Evolutionary conservation across 2,797 vertebrate species (phyloP).

Genomic region (Myotis findleyi): DNA sequence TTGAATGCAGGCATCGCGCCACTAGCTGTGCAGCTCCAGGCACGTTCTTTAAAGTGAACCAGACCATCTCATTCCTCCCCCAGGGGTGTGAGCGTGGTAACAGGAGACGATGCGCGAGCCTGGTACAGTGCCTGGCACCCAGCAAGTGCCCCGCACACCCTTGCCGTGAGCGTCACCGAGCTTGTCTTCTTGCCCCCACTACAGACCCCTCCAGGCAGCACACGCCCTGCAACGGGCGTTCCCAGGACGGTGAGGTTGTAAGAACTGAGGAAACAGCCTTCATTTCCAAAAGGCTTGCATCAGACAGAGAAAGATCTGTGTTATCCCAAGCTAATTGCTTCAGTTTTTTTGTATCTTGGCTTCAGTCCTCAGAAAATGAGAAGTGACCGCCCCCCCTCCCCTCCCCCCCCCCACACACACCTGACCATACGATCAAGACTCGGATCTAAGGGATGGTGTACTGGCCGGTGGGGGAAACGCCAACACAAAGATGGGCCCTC

Average conservation of each 20-base stretch:
- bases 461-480: not conserved
- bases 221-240: accelerated
- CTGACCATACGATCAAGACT: not conserved
- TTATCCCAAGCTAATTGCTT: slow-evolving; percentile 58
- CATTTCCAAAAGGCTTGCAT: slow-evolving; percentile 68
- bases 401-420: accelerated
- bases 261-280: slow-evolving; percentile 72
- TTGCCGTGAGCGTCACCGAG: accelerated
- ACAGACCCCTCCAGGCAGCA: not conserved
- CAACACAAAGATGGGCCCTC: not conserved
- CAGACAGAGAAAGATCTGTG: slow-evolving; percentile 58
- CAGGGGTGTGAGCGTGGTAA: not conserved
- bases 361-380: not conserved
- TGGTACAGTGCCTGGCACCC: not conserved
- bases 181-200: not conserved
- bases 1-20: not conserved
- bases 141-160: not conserved
- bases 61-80: not conserved
- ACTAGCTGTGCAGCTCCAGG: not conserved
- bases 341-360: not conserved
- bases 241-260: slow-evolving; percentile 61
- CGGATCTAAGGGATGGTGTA: not conserved
- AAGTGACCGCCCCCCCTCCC: not conserved
- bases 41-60: not conserved
- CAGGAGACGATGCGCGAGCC: not conserved